Conservation (phyloP, 2,113 vertebrate genomes). For the Albula goreensis region DNA sequence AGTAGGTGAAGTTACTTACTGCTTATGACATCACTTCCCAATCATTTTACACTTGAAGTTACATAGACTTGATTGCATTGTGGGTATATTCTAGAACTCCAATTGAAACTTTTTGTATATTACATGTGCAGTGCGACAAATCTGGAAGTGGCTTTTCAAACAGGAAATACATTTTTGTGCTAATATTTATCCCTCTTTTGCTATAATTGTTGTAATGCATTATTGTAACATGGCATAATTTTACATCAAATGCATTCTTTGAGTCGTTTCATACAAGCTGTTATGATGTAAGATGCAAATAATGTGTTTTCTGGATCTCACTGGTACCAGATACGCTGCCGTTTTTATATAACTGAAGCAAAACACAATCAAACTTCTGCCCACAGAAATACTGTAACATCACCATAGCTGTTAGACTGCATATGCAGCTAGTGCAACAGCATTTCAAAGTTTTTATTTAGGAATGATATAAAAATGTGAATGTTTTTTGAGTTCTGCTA, state of each 20-base stretch:
- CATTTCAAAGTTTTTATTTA: no score
- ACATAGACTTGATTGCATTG: no score
- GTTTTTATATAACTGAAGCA: not conserved
- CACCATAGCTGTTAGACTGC: no score
- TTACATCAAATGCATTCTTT: not conserved
- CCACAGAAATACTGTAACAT: not conserved
- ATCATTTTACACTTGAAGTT: no score
- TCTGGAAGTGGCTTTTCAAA: not conserved
- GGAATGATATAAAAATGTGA: no score
- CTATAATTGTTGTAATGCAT: not conserved
- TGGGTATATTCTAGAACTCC: not conserved
- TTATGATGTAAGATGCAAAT: not conserved
- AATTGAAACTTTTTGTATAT: not conserved
- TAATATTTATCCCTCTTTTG: not conserved
- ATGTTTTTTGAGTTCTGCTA: no score
- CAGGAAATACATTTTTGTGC: not conserved
- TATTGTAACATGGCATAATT: not conserved
- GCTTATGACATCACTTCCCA: no score
- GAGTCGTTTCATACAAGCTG: not conserved
- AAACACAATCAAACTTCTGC: not conserved
- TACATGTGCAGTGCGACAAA: not conserved
- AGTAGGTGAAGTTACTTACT: no score
- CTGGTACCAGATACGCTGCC: not conserved
- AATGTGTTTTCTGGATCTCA: not conserved
- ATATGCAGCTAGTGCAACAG: no score